Conservation (phyloP, 2,113 vertebrate species). For the Eulemur macaco region DNA sequence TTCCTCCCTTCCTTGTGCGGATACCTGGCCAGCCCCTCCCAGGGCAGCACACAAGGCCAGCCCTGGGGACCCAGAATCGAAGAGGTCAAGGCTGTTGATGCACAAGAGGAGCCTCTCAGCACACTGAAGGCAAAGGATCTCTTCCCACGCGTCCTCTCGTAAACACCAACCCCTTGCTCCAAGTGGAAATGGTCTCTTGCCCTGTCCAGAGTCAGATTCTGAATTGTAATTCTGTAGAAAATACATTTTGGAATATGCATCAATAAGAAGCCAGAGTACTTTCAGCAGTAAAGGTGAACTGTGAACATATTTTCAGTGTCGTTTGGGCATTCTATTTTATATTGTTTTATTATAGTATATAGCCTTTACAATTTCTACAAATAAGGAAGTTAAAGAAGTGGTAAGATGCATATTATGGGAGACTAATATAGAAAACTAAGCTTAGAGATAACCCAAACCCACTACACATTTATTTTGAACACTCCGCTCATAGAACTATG, state of each 20-base stretch:
- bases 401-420: not conserved
- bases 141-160: not conserved
- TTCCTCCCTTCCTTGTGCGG: not conserved
- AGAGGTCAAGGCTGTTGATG: not conserved
- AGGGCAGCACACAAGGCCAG: fast-evolving
- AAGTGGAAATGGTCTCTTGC: not conserved
- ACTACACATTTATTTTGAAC: not conserved
- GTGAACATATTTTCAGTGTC: not conserved
- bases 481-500: not conserved
- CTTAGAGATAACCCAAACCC: not conserved
- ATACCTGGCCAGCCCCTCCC: not conserved
- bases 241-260: not conserved
- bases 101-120: not conserved
- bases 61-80: not conserved
- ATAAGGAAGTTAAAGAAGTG: not conserved
- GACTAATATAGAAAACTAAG: not conserved
- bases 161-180: not conserved
- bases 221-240: not conserved
- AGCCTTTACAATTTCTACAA: not conserved
- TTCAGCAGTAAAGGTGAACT: not conserved
- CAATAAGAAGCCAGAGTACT: not conserved
- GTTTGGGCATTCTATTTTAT: not conserved
- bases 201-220: not conserved
- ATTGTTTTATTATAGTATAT: not conserved
- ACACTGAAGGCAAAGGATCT: fast-evolving